Evolutionary conservation across 1,140 invertebrate species (phyloP).

Genomic region (Nebria ingens): DNA sequence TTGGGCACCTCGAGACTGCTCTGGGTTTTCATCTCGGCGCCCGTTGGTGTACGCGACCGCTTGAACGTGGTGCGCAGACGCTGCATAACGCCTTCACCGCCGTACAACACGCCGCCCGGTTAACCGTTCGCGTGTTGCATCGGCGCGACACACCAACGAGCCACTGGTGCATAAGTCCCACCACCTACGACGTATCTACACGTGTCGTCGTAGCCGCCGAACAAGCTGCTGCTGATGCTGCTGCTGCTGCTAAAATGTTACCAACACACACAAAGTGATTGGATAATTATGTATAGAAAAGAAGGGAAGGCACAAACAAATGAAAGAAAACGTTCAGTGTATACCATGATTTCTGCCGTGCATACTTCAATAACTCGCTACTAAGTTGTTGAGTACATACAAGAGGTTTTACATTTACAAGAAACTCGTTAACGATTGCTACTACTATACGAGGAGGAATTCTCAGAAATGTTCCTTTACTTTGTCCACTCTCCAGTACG

Average conservation of each 20-base stretch:
- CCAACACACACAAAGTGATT: neutral
- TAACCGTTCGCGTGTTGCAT: neutral
- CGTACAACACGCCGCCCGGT: conserved; percentile 11
- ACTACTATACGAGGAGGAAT: too few relatives aligned
- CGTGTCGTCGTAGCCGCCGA: neutral
- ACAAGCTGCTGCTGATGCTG: neutral
- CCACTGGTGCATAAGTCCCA: neutral
- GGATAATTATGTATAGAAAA: too few relatives aligned
- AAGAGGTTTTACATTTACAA: too few relatives aligned
- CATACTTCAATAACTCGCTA: too few relatives aligned
- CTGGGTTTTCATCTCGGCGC: conserved; percentile 81
- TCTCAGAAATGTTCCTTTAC: too few relatives aligned
- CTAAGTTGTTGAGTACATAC: too few relatives aligned
- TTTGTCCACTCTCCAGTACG: too few relatives aligned
- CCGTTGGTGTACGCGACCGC: conserved; percentile 73
- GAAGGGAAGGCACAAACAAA: too few relatives aligned
- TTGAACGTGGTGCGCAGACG: conserved; percentile 74
- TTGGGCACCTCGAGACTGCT: conserved; percentile 80
- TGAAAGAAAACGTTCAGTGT: too few relatives aligned
- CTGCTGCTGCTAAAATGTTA: neutral
- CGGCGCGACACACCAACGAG: too few relatives aligned
- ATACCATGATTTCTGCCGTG: too few relatives aligned
- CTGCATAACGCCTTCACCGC: conserved; percentile 48
- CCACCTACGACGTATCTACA: neutral
- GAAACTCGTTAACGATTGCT: too few relatives aligned